Evolutionary conservation across 2,888 invertebrate genomes (phyloP), one percentile per base, ranked within the genome.

Genomic region (Coremacera marginata): DNA sequence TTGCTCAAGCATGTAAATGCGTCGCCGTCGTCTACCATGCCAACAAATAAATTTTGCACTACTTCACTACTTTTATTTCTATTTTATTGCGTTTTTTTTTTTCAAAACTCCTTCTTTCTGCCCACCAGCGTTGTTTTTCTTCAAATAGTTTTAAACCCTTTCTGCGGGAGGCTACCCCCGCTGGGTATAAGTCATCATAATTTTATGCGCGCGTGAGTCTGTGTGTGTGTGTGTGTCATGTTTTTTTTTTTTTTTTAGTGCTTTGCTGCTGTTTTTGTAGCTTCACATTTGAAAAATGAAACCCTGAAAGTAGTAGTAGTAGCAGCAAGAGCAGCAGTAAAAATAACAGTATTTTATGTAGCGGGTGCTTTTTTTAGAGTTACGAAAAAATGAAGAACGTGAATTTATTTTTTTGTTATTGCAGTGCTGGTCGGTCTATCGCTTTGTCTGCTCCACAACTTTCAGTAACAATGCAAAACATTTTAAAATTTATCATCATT

Each of bases 151-250:
- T 52, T 63, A 70, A 57, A 31, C 34, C 63, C 8, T 73, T 51
- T n/a, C 34, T 73, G 14, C n/a, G 25, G 27, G 37, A 5, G 8
- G 9, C 22, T 34, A 49, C 16, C 7, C 57, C 49, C 34, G 34
- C 60, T 34, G 70, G 22, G 44, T 65, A 62, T 63, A 76, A 71
- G 71, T 71, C 76, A 67, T 65, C 76, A 71, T 76, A 72, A 76
- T 63, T 76, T 71, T 65, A 67, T 71, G 76, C 71, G 27, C 65
- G 27, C 8, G 27, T 71, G 37, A 55, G 14, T 76, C 16, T 72
- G 22, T 37, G 16, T 63, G 63, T 22, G 63, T 67, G 22, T 60
- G 27, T 4, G 60, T 14, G 11, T 68, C 25, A 14, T 44, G 44
- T 1, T 37, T 37, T 68, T 51, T 68, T 16, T 44, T 68, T 5